phyloP scores from a whole-genome alignment of 2,797 vertebrate genomes.

The Anguilla anguilla region DNA sequence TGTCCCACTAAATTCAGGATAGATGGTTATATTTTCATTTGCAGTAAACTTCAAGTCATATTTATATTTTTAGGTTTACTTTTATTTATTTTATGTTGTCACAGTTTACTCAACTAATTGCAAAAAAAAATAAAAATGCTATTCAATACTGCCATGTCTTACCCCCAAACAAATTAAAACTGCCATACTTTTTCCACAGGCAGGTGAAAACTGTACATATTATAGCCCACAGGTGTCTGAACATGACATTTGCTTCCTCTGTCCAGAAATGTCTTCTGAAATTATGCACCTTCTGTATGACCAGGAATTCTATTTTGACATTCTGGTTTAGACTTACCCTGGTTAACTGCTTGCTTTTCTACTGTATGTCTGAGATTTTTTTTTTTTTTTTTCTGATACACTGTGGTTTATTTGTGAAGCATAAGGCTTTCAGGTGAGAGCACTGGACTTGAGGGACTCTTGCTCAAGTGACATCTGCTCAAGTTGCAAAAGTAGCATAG shows the following conservation, averaged over 20 bases:
- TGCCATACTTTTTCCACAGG: not conserved
- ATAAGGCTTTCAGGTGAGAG: not conserved
- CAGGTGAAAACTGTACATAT: not conserved
- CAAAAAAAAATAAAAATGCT: not conserved
- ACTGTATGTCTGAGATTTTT: not conserved
- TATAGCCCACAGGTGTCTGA: not conserved
- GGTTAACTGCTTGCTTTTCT: not conserved
- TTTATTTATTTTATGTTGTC: not conserved
- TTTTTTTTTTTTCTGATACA: not conserved
- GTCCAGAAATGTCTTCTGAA: not conserved
- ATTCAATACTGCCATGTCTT: not conserved
- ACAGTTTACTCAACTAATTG: not conserved
- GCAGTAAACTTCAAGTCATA: not conserved
- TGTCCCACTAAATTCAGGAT: not conserved
- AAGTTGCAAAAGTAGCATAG: not conserved
- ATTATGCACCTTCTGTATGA: not conserved
- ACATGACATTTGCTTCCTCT: not conserved
- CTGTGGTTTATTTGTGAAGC: not conserved
- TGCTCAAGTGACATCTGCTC: not conserved
- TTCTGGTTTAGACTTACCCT: not conserved
- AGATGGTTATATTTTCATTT: not conserved
- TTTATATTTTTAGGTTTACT: not conserved
- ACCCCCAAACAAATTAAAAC: not conserved
- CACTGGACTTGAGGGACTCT: not conserved
- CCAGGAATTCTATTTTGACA: not conserved